Base-by-base conservation (phyloP, 2,888 invertebrate species). In the Rhagonycha lutea region DNA sequence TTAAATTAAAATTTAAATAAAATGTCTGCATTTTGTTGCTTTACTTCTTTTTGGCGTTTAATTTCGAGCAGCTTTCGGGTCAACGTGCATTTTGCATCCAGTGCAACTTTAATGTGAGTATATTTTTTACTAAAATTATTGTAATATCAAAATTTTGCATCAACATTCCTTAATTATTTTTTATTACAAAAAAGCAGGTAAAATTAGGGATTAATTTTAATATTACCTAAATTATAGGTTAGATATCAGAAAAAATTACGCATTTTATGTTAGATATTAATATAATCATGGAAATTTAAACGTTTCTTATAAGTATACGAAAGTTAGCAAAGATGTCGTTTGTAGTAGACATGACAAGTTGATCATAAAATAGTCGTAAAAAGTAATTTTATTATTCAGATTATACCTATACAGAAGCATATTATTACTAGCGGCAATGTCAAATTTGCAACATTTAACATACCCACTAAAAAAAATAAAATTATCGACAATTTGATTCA, bases 1-100 rank as follows among this genome's bases (percentile, higher is more conserved):
- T 85, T 85, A 86, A 86, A 86, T 86, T 86, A 86, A 85, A 86
- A 83, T 85, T 86, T 86, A 85, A 86, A 87, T 86, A 87, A 86
- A 86, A 86, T 86, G 86, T 86, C 85, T 84, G 85, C 83, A 84
- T 84, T 84, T 83, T 83, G 83, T 85, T 84, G 83, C 83, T 82
- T 83, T 84, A 80, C 80, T 82, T 78, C 81, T 80, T 77, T 47
- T 80, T 82, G 73, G 74, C 74, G 77, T 69, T 74, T 72, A 61
- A 74, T 68, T 69, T 71, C 62, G 74, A 68, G 74, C 72, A 28
- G 71, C 71, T 74, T 71, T 69, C 72, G 68, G 74, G 77, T 77
- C 74, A 77, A 75, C 70, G 74, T 71, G 72, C 47, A 65, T 14
- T 28, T 62, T 70, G 73, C 65, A 65, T 24, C 12, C 23, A 73